Evolutionary conservation across 2,797 vertebrate genomes (phyloP), one percentile per base, ranked within the genome.

Genomic region (Pangasius djambal): DNA sequence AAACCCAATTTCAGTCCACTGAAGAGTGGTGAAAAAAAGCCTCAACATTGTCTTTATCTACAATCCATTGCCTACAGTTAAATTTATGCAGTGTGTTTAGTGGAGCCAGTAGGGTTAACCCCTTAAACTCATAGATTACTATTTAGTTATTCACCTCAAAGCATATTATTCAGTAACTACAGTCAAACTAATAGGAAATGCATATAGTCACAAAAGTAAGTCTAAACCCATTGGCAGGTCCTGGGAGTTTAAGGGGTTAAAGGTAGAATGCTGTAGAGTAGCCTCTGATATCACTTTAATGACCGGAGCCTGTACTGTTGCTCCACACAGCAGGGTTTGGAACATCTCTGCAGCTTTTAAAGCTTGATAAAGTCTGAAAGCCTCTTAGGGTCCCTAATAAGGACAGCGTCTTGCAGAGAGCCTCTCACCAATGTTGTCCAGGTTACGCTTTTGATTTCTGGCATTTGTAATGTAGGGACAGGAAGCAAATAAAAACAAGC

Each of bases 311-410:
- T 90, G 91, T 88, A 65, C 88, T 83, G 86, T 78, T 91, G 90
- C 89, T 86, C 85, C 74, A 88, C 94, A 88, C 81, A 83, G 77
- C 40, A 82, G 50, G 48, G 55, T 88, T 78, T 70, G 79, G 83
- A 86, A 86, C 91, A 93, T 93, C 93, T 94, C 92, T 90, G 94
- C 92, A 88, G 95, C 96, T 96, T 96, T 96, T 96, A 96, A 93
- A 93, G 93, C 93, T 95, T 96, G 94, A 96, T 96, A 94, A 95
- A 96, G 94, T 95, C 95, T 96, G 95, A 96, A 96, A 96, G 95
- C 95, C 94, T 96, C 94, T 92, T 91, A 92, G 88, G 88, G 88
- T 72, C 69, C 70, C 86, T 92, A 92, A 92, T 94, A 90, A 93
- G 92, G 63, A 69, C 69, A 91, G 91, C 89, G 85, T 91, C 93